Percentiles rank a stretch among this genome's conserved stretches.
These are phyloP conservation scores for Ligdia adustata DNA, from an alignment of 2,888 invertebrate species.

Conservation along the genomic window DNA sequence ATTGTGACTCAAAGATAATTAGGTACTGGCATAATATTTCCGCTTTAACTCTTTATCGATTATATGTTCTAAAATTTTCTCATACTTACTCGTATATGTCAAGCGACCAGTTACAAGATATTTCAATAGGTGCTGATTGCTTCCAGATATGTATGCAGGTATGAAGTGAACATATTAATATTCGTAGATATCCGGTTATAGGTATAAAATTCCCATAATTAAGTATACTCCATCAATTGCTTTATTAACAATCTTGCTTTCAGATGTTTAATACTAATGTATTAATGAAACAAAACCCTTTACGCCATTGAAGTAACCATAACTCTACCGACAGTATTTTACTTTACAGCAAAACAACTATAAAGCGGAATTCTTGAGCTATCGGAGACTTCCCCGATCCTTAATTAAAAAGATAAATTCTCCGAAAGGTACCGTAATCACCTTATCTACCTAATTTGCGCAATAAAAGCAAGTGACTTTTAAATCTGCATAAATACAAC, in stretches of 20 bases:
- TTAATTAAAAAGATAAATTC: constrained; percentile 47
- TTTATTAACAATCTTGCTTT: constrained; percentile 33
- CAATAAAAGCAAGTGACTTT: constrained; percentile 58
- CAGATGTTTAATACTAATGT: constrained; percentile 1
- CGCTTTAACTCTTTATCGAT: constrained; percentile 35
- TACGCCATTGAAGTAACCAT: neutral
- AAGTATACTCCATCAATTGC: constrained; percentile 21
- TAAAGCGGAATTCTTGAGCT: constrained; percentile 19
- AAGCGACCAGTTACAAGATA: constrained; percentile 3
- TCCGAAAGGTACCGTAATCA: constrained; percentile 47
- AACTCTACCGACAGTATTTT: constrained; percentile 2
- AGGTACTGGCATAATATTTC: constrained; percentile 40
- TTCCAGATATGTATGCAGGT: neutral
- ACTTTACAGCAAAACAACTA: constrained; percentile 8
- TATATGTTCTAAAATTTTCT: constrained; percentile 32
- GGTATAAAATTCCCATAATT: neutral
- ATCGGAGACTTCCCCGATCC: constrained; percentile 25
- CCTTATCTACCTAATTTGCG: constrained; percentile 54
- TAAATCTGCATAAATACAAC: constrained; percentile 68
- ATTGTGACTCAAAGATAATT: constrained; percentile 49
- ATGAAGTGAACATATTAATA: neutral
- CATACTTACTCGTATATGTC: neutral
- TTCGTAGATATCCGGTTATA: neutral
- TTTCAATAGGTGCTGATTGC: neutral
- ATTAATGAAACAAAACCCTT: neutral